Conservation (phyloP, 2,797 vertebrate species). For the Crenichthys baileyi region DNA sequence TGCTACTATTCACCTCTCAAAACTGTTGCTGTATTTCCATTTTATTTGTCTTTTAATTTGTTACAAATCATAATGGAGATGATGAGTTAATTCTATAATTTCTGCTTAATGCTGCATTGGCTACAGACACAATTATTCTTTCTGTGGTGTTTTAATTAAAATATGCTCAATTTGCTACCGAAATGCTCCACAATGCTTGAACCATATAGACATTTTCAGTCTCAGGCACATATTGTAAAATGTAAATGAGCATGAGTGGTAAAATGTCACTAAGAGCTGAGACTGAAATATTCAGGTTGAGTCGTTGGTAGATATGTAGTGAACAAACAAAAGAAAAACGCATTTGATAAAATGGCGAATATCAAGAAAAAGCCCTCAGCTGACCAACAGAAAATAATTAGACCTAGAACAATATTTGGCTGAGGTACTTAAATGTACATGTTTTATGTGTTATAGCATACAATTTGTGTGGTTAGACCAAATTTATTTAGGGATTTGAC, state of each 20-base stretch:
- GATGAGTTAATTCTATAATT: conserved; percentile 4
- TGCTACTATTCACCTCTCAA: conserved; percentile 29
- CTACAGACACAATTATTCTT: background rate
- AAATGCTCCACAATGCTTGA: background rate
- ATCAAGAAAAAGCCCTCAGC: background rate
- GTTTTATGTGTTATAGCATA: background rate
- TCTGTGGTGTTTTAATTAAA: conserved; percentile 19
- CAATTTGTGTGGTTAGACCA: background rate
- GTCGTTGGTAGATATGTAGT: background rate
- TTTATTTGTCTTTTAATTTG: conserved; percentile 23
- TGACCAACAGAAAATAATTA: background rate
- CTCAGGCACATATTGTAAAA: background rate
- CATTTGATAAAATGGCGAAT: background rate
- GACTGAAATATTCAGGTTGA: background rate
- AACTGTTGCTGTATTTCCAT: conserved; percentile 37
- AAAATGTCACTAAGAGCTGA: background rate
- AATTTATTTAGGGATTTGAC: background rate
- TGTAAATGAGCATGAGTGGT: background rate
- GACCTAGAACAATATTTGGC: background rate
- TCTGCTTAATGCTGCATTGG: background rate
- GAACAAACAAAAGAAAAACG: background rate
- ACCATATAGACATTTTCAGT: conserved; percentile 3
- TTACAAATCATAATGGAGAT: conserved; percentile 18
- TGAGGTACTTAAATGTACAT: background rate
- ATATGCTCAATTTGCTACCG: background rate